A percentile compares a stretch with the other conserved stretches of the same genome.
These are phyloP conservation scores for Saimiri boliviensis DNA, from an alignment of 2,113 vertebrate genomes.

Conservation along the genomic window DNA sequence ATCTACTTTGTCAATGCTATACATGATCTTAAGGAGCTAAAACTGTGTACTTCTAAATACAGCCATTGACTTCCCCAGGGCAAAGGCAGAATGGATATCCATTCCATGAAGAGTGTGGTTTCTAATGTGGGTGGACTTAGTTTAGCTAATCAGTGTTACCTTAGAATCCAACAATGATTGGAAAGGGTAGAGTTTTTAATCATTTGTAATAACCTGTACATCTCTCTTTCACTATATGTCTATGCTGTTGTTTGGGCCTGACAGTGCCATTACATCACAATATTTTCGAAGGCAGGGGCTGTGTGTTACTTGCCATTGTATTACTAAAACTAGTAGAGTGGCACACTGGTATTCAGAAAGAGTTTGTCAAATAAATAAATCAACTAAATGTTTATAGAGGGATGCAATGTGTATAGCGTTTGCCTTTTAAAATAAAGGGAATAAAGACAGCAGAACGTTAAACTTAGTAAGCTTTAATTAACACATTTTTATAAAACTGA, in stretches of 20 bases:
- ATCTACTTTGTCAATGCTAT: background rate
- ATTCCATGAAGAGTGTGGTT: background rate
- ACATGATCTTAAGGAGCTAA: background rate
- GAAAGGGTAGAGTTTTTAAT: background rate
- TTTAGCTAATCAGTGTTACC: background rate
- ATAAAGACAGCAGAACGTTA: background rate
- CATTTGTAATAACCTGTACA: background rate
- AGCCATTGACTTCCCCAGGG: background rate
- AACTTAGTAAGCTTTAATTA: background rate
- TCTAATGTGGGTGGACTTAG: background rate
- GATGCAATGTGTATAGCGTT: background rate
- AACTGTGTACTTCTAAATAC: background rate
- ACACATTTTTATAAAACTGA: conserved; percentile 8
- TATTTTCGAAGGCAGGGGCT: background rate
- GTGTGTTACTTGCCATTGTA: background rate
- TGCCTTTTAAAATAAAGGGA: conserved; percentile 28
- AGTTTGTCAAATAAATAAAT: background rate
- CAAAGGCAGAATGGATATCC: background rate
- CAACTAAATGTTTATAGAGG: background rate
- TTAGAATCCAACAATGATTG: background rate
- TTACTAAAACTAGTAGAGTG: background rate
- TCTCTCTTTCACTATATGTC: background rate
- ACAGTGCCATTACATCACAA: background rate
- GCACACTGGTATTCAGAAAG: background rate
- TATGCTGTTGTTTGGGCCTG: background rate